A percentile compares a stretch with the other conserved stretches of the same genome.
Evolutionary conservation across 2,113 vertebrate genomes (phyloP).

Genomic region (Misgurnus mizolepis): DNA sequence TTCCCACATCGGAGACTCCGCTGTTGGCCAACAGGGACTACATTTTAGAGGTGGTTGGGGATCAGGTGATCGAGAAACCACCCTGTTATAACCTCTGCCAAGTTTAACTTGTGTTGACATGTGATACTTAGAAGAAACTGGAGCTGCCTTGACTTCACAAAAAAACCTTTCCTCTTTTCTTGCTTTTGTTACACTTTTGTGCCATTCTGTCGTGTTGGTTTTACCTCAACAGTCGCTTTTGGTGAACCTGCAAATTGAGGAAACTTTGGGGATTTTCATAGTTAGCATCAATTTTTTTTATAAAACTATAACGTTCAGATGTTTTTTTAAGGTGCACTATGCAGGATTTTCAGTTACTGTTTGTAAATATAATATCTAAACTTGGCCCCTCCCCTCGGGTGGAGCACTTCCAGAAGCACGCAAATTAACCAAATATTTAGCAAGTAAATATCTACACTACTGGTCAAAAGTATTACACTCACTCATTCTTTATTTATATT

Average conservation of each 20-base stretch:
- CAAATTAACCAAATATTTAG: too few species aligned
- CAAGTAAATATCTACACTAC: too few species aligned
- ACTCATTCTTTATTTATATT: too few species aligned
- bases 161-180: conserved; percentile 35
- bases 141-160: conserved; percentile 55
- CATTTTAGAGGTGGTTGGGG: conserved; percentile 75
- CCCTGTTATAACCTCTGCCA: conserved; percentile 79
- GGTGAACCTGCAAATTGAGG: conserved; percentile 15
- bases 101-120: conserved; percentile 60
- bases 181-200: conserved; percentile 48
- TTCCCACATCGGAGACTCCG: conserved; percentile 67
- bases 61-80: conserved; percentile 69
- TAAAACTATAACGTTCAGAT: too few species aligned
- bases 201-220: conserved; percentile 51
- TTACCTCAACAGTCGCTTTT: conserved; percentile 20
- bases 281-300: neutral
- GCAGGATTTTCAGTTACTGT: too few species aligned
- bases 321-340: too few species aligned
- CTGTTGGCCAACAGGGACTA: conserved; percentile 71
- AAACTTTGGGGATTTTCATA: conserved; percentile 9
- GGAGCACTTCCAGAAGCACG: too few species aligned
- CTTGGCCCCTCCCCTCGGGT: too few species aligned
- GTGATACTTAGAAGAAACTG: neutral
- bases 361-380: too few species aligned
- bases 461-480: too few species aligned